Evolutionary conservation across 92 coral and sea anemone species (phyloP).

Genomic region (Scolanthus callimorphus): DNA sequence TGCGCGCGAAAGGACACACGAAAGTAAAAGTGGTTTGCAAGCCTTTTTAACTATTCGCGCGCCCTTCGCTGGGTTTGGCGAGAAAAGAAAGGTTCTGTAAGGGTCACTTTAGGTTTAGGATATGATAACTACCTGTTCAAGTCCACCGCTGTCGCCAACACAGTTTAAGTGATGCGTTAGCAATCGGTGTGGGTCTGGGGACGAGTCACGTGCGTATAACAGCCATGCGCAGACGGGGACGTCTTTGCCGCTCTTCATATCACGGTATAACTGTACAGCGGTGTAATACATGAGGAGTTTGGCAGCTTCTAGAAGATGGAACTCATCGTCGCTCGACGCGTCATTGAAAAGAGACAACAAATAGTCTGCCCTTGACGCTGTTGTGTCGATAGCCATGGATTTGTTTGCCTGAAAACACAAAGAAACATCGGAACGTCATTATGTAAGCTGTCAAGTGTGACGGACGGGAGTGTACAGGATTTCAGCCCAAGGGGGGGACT

Average conservation of each 20-base stretch:
- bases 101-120: no score
- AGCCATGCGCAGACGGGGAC: slow-evolving; percentile 79
- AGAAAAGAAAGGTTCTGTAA: no score
- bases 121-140: slow-evolving; percentile 97
- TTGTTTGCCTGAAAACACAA: slow-evolving; percentile 35
- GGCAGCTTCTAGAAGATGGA: slow-evolving; percentile 78
- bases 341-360: slow-evolving; percentile 59
- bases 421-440: no score
- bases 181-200: slow-evolving; percentile 53
- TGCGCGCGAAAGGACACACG: no score
- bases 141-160: slow-evolving; percentile 92
- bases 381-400: slow-evolving; percentile 24
- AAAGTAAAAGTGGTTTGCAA: no score
- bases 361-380: slow-evolving; percentile 55
- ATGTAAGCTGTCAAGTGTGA: no score
- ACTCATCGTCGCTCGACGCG: slow-evolving; percentile 46
- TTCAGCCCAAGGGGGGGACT: no score
- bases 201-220: slow-evolving; percentile 82
- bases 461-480: no score
- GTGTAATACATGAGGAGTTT: slow-evolving; percentile 72
- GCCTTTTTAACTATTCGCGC: no score
- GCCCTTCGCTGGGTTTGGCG: no score
- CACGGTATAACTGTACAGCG: slow-evolving; percentile 52
- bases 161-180: slow-evolving; percentile 62
- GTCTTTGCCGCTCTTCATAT: slow-evolving; percentile 35